Base-by-base conservation (phyloP, 2,888 invertebrate species). In the Platycheirus rosarum region DNA sequence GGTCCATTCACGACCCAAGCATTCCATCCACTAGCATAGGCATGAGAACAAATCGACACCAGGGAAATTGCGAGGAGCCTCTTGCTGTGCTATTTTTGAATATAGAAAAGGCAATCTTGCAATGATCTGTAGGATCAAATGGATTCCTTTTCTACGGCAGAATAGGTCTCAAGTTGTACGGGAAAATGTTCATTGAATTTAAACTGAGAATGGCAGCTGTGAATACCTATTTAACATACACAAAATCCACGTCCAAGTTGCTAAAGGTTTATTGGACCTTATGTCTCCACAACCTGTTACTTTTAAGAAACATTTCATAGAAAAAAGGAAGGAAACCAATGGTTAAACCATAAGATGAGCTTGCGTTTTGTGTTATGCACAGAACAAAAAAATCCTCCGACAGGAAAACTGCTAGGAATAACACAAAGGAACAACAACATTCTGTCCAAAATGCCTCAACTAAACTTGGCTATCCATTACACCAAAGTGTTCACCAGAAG, bases 121-220 rank as follows among this genome's bases (percentile, higher is more conserved):
- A 87, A 88, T 53, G 87, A 88, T 80, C 74, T 86, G 23, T 87
- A 86, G 20, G 86, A 87, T 80, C 87, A 87, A 82, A 86, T 87
- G 86, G 85, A 68, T 40, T 86, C 86, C 23, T 88, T 87, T 85
- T 85, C 85, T 48, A 86, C 87, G 55, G 86, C 86, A 14, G 46
- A 62, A 62, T 29, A 46, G 46, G 60, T 29, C 29, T 60, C 7
- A 62, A 46, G 32, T 62, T 44, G 46, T 46, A 62, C 4, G 46
- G n/a, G 18, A 46, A 62, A 62, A 32, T 62, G 46, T 11, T 7
- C 29, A 46, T 62, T 32, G n/a, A 46, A 62, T 18, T 62, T 46
- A 32, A 18, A 14, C 32, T 62, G 35, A 20, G 5, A 29, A 44
- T 44, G 44, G 44, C 44, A 44, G 44, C 13, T 44, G 44, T 35